Evolutionary conservation across 2,888 invertebrate species (phyloP), one percentile per base, ranked within the genome.

Genomic region (Smittia aterrima): DNA sequence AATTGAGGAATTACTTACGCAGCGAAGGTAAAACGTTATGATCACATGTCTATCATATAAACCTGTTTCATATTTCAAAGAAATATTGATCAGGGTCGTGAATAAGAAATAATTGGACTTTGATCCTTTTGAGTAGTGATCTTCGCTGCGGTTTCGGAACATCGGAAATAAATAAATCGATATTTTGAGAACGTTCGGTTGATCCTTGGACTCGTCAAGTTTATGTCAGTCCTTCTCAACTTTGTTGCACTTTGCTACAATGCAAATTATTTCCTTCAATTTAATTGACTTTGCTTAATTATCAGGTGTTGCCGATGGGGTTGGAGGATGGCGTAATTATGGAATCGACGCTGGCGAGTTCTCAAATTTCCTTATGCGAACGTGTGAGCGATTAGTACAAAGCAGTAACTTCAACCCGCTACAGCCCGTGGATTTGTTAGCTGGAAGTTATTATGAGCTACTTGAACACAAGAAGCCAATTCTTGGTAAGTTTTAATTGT

Each of bases 311-410:
- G 98, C 98, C 75, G 98, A 98, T 84, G 98, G 98, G 77, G 98
- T 98, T 74, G 98, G 98, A 74, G 98, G 98, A 71, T 98, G 98
- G 98, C 88, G 97, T 79, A 92, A 93, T 77, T 97, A 98, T 82
- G 98, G 98, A 71, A 93, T 98, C 78, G 98, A 98, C 84, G 98
- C 98, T 1, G 97, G 98, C 71, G 92, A 93, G 82, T 98, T 98
- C 85, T 96, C 98, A 7, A 89, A 91, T 77, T 93, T 94, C 80
- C 86, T 98, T 78, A 98, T 98, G 98, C 89, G 88, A 81, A 93
- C 94, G 32, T 98, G 98, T 81, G 96, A 96, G 84, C 89, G 95
- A 78, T 87, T 98, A 79, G 96, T 97, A 77, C 89, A 89, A 79
- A 89, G 92, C 85, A 96, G 96, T 75, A 90, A 91, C 80, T 96